These are phyloP conservation scores for Spodoptera litura DNA, from an alignment of 1,140 invertebrate species.

Conservation along the genomic window DNA sequence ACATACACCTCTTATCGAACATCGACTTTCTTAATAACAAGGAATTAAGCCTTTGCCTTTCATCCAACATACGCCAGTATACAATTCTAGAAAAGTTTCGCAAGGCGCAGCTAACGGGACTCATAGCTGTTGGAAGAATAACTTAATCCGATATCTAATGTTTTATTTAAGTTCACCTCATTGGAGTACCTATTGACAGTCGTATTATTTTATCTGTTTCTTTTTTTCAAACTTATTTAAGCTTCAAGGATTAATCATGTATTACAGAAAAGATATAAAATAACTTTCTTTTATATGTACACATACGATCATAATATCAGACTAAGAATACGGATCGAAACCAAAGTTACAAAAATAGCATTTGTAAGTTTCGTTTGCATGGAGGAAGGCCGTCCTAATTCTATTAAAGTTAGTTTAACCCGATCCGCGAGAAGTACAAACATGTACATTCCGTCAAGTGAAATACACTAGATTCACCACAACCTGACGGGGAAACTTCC, in stretches of 20 bases:
- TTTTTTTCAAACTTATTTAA: too few species aligned
- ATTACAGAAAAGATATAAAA: too few species aligned
- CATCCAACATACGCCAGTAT: conserved; percentile 48
- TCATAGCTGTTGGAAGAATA: conserved; percentile 6
- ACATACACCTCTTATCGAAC: conserved; percentile 72
- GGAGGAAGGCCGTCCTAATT: conserved; percentile 8
- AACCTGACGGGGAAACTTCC: conserved; percentile 64
- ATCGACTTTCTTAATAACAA: conserved; percentile 74
- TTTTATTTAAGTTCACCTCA: too few species aligned
- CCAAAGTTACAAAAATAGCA: conserved; percentile 10
- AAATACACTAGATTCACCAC: conserved; percentile 64
- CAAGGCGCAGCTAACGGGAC: conserved; percentile 10
- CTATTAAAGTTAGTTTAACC: conserved; percentile 60
- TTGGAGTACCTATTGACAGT: too few species aligned
- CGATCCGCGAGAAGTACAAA: conserved; percentile 52
- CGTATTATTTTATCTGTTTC: too few species aligned
- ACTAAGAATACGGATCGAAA: neutral
- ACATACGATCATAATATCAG: neutral
- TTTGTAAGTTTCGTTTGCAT: neutral
- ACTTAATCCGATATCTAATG: too few species aligned
- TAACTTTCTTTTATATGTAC: too few species aligned
- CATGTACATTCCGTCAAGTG: conserved; percentile 60
- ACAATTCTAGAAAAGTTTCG: conserved; percentile 50
- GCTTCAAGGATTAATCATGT: too few species aligned
- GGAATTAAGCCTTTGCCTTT: conserved; percentile 62